Conservation (phyloP, 2,888 invertebrate species). For the Trichacis sp. region DNA sequence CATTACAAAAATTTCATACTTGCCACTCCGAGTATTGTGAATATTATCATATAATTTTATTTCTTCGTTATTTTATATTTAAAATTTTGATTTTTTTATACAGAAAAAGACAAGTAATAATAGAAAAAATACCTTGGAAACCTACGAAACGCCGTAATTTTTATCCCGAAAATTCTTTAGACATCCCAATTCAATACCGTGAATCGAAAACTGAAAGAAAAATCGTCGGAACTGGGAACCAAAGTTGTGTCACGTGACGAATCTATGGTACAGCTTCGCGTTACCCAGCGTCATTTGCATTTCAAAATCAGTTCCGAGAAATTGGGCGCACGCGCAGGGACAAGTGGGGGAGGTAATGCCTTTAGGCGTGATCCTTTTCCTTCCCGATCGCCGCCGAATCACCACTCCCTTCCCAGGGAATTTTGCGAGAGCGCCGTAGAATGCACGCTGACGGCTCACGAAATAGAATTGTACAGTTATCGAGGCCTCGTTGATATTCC, state of each 20-base stretch:
- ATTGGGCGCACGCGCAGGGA: conserved; percentile 22
- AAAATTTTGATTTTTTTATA: no score
- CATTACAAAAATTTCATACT: no score
- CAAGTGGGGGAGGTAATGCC: conserved; percentile 30
- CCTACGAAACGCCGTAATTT: no score
- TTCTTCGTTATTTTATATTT: no score
- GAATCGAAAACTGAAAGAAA: no score
- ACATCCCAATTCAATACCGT: not conserved
- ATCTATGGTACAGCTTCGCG: conserved; percentile 47
- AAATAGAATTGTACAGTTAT: conserved; percentile 46
- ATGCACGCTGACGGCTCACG: conserved; percentile 5
- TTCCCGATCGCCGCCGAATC: conserved; percentile 12
- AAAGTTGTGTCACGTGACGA: conserved; percentile 54
- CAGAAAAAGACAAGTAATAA: no score
- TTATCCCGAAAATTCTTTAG: no score
- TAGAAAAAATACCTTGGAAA: no score
- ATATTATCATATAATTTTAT: no score
- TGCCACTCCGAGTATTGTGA: no score
- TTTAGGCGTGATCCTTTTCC: conserved; percentile 22
- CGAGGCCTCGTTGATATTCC: conserved; percentile 45
- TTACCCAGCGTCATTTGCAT: conserved; percentile 62
- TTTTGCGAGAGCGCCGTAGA: conserved; percentile 3
- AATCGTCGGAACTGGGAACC: no score
- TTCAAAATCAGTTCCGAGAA: conserved; percentile 59
- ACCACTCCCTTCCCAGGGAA: conserved; percentile 5